Conservation (phyloP, 1,140 invertebrate genomes). For the Drosophila azteca region DNA sequence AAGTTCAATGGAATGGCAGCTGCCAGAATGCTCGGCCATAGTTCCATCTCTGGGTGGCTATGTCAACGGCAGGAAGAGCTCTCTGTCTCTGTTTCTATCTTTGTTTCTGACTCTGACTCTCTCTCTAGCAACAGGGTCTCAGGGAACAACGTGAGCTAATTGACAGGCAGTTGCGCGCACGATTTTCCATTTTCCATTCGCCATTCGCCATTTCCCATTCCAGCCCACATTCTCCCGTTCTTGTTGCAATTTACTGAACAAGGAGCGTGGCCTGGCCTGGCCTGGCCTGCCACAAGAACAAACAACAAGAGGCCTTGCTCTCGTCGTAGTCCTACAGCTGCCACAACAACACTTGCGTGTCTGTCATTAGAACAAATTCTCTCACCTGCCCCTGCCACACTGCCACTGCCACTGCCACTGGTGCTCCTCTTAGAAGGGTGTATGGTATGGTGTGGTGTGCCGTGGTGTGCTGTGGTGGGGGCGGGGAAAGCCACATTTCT, state of each 20-base stretch:
- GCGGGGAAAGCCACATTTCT: constrained; percentile 34
- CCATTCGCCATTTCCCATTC: constrained; percentile 15
- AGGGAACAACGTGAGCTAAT: constrained; percentile 69
- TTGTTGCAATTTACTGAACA: constrained; percentile 62
- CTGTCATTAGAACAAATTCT: constrained; percentile 83
- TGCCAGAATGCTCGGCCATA: constrained; percentile 21
- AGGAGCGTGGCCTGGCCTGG: constrained; percentile 33
- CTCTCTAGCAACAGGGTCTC: background rate
- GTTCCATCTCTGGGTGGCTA: constrained; percentile 9
- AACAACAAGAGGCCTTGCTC: constrained; percentile 19
- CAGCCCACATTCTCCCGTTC: constrained; percentile 6
- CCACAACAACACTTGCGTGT: constrained; percentile 67
- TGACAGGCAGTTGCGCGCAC: constrained; percentile 73
- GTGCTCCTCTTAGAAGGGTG: background rate
- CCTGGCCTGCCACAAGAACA: constrained; percentile 18
- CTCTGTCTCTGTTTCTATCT: too few relatives aligned
- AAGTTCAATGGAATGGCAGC: constrained; percentile 55
- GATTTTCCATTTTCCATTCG: constrained; percentile 50
- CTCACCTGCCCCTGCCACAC: constrained; percentile 56
- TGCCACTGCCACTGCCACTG: background rate
- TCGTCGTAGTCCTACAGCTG: background rate
- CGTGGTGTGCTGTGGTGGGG: too few relatives aligned
- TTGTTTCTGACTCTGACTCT: background rate
- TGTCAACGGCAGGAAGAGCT: constrained; percentile 30
- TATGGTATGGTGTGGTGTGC: too few relatives aligned